Evolutionary conservation across 2,797 vertebrate species (phyloP), one percentile per base, ranked within the genome.

Genomic region (Anableps anableps): DNA sequence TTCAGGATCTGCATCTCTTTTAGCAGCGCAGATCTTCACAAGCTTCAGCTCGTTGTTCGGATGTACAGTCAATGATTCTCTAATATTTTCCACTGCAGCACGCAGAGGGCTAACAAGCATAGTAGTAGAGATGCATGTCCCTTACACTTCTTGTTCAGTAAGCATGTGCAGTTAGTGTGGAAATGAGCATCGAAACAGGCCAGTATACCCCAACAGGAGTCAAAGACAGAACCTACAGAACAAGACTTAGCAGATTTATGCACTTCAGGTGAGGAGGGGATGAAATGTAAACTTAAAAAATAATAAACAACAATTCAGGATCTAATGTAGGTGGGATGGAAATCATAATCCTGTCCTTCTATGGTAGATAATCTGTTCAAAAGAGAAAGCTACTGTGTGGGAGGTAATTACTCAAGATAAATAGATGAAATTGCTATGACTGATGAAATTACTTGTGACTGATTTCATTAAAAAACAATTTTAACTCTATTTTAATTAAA

Each of bases 141-240:
- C 48, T 31, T 31, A 21, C 16, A 53, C 2, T 72, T 70, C 74
- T 38, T 38, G 16, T 9, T 80, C 66, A 66, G 10, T 62, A 76
- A 58, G 76, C 53, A 64, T 38, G 34, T 47, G 38, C 14, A 48
- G 43, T 68, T 64, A 58, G 70, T 5, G 31, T 10, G 79, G 53
- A 72, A 68, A 78, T 77, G 71, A 81, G 55, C 31, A 76, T 68
- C 41, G 45, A 4, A 62, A 19, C 43, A 45, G 72, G 60, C 26
- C 31, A n/a, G 23, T 31, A 23, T 34, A 64, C 75, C 23, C 23
- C 68, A 11, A 47, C n/a, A 55, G 70, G 58, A 76, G 58, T n/a
- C 60, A 51, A 77, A 84, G 83, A 73, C 38, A 38, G 43, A 79
- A 51, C 31, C 19, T 45, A 71, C 80, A 78, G 9, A 26, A 72